Percentiles rank a stretch among this genome's conserved stretches.
Evolutionary conservation across 2,888 invertebrate genomes (phyloP).

Genomic region (Drosophila nigricruria): DNA sequence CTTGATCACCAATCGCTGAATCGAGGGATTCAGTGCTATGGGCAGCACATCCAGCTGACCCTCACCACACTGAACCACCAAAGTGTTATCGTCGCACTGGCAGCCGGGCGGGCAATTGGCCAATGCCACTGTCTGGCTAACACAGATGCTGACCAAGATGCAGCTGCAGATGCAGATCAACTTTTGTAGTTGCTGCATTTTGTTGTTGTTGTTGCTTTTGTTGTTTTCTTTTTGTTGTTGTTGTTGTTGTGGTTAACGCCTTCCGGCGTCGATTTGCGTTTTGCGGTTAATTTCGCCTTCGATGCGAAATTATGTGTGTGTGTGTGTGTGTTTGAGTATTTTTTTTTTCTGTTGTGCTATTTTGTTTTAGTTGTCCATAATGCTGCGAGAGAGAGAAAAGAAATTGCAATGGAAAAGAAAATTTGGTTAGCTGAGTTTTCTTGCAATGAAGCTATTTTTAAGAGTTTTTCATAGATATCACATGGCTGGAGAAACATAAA

Average conservation of each 20-base stretch:
- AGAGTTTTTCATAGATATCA: background rate
- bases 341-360: background rate
- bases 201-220: conserved; percentile 17
- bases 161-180: conserved; percentile 59
- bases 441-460: conserved; percentile 33
- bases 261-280: conserved; percentile 27
- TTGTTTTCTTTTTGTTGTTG: conserved; percentile 13
- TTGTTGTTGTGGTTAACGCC: conserved; percentile 14
- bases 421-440: conserved; percentile 32
- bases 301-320: conserved; percentile 7
- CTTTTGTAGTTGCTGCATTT: conserved; percentile 37
- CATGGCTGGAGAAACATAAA: conserved; percentile 9
- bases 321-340: conserved; percentile 8
- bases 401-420: conserved; percentile 24
- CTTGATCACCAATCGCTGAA: conserved; percentile 92
- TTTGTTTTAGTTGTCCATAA: conserved; percentile 63
- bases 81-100: conserved; percentile 94
- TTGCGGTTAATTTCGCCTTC: conserved; percentile 32
- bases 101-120: conserved; percentile 94
- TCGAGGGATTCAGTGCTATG: conserved; percentile 95
- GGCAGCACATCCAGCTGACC: conserved; percentile 95
- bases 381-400: conserved; percentile 47
- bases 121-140: conserved; percentile 76
- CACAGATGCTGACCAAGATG: conserved; percentile 40
- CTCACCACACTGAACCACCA: conserved; percentile 94